Conservation (phyloP, 2,888 invertebrate genomes). For the Caenorhabditis parvicauda region DNA sequence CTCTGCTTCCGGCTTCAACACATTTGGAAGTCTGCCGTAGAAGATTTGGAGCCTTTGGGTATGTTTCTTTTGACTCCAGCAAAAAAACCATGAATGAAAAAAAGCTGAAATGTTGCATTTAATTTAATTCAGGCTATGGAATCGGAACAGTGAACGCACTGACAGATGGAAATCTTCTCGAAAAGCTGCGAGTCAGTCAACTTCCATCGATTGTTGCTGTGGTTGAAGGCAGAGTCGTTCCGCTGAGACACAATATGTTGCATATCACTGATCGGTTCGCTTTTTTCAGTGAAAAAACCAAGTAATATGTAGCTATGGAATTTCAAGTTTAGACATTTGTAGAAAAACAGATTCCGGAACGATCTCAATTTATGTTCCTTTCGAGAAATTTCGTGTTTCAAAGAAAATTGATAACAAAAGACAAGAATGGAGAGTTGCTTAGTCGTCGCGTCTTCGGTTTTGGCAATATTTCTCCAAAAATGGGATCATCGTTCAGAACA, state of each 20-base stretch:
- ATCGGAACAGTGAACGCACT: constrained; percentile 65
- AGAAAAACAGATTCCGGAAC: too few species aligned
- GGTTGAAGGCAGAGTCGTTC: constrained; percentile 64
- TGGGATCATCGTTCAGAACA: constrained; percentile 20
- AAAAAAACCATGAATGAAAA: background rate
- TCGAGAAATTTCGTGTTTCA: too few species aligned
- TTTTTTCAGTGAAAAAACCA: background rate
- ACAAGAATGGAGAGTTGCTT: too few species aligned
- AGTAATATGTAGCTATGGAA: background rate
- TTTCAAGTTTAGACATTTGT: background rate
- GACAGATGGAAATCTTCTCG: constrained; percentile 62
- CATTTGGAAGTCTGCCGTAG: constrained; percentile 63
- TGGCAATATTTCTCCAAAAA: too few species aligned
- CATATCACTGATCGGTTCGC: constrained; percentile 47
- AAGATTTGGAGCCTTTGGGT: constrained; percentile 65
- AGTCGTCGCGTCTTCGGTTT: too few species aligned
- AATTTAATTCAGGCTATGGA: constrained; percentile 63
- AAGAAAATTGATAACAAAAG: too few species aligned
- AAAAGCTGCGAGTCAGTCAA: constrained; percentile 62
- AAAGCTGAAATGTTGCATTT: background rate
- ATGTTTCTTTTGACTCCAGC: background rate
- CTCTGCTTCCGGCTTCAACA: constrained; percentile 64
- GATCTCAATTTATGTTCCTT: too few species aligned
- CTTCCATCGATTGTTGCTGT: constrained; percentile 65
- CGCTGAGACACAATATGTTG: constrained; percentile 47